phyloP scores from a whole-genome alignment of 2,113 vertebrate species.

The Pipa parva region DNA sequence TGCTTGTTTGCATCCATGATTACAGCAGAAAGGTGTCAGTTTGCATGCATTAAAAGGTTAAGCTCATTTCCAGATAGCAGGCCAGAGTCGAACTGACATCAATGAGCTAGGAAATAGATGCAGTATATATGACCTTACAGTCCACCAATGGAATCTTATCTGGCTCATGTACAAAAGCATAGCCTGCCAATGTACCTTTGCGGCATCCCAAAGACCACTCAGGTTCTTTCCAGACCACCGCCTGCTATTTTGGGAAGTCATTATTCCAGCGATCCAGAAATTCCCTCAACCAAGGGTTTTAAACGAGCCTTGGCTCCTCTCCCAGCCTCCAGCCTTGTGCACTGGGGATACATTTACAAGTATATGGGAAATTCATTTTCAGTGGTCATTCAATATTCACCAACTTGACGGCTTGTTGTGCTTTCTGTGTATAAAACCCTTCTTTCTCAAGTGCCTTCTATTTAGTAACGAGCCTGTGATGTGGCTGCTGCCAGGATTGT shows the following conservation, averaged over 20 bases:
- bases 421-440: neutral
- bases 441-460: neutral
- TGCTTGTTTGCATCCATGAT: neutral
- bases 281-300: neutral
- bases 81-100: constrained; percentile 7
- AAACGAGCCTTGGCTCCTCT: neutral
- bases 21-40: neutral
- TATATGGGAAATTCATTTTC: too few relatives aligned
- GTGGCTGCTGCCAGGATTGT: neutral
- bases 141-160: constrained; percentile 8
- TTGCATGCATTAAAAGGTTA: constrained; percentile 7
- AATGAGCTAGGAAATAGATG: constrained; percentile 6
- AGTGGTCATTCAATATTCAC: too few relatives aligned
- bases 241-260: constrained; percentile 8
- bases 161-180: constrained; percentile 16
- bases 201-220: constrained; percentile 2
- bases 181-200: constrained; percentile 15
- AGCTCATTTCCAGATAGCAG: neutral
- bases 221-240: neutral
- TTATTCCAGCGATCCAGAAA: constrained; percentile 4
- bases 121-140: constrained; percentile 3
- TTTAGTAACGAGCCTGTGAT: neutral
- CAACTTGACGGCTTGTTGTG: neutral
- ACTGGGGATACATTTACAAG: neutral
- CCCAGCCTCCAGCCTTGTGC: neutral